Base-by-base conservation (phyloP, 2,888 invertebrate genomes). In the Stenichneumon culpator region DNA sequence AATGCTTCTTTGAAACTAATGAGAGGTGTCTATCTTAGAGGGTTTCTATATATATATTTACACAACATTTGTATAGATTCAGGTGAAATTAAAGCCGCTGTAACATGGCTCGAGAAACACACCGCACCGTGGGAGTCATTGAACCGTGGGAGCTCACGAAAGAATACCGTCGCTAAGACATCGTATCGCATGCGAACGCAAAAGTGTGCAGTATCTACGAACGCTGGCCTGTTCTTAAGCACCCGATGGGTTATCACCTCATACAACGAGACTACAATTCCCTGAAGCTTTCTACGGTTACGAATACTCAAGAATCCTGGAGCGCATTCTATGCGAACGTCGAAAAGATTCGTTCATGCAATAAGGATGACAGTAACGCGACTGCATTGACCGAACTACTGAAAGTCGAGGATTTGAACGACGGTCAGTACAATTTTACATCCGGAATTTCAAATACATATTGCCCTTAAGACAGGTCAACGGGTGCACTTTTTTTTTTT, bases 61-160 rank as follows among this genome's bases (percentile, higher is more conserved):
- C 50, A n/a, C 50, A 3, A 19, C 4, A 6, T 69, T 69, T 52
- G 28, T 69, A 19, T 25, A 50, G 69, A 69, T 69, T 28, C 50
- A n/a, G 69, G 50, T 1, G 32, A 69, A 25, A 69, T 69, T 16
- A 11, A 50, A 25, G 25, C 47, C 1, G 69, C 69, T 16, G 50
- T 69, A 39, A 57, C 39, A 16, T 80, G 79, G 73, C 79, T 80
- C 4, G 25, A 22, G 25, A 72, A 54, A 14, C 79, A 73, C 44
- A 65, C 67, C 67, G 67, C 54, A 52, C 79, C 79, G n/a, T 80
- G 79, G 79, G 79, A 80, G 79, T 80, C 28, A 28, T 14, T 57
- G 52, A 73, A 54, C 73, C 73, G 54, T 80, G 73, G 67, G 54
- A 39, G 28, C 54, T 73, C 11, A 80, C 73, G 14, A n/a, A 47